Evolutionary conservation across 2,888 invertebrate species (phyloP).

Genomic region (Lepetodrilus schrolli): DNA sequence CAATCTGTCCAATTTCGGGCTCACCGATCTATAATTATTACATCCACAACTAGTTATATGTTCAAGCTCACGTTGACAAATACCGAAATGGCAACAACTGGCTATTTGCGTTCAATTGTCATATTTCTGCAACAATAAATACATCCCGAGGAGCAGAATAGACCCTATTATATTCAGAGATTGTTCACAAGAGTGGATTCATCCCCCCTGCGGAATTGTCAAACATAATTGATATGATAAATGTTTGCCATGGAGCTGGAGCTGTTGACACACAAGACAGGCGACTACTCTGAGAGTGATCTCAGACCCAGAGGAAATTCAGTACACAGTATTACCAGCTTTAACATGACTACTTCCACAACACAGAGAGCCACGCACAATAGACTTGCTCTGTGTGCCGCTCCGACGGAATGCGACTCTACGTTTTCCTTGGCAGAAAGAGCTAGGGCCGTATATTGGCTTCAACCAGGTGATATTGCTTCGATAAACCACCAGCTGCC

Average conservation of each 20-base stretch:
- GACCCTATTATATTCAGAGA: background rate
- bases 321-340: background rate
- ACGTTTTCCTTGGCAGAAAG: no score
- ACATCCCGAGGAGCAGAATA: background rate
- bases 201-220: background rate
- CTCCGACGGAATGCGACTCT: no score
- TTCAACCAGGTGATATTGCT: no score
- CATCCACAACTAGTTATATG: background rate
- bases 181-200: background rate
- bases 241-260: background rate
- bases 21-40: no score
- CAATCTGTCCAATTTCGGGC: no score
- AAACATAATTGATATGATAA: slow-evolving; percentile 25
- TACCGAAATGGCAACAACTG: background rate
- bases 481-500: background rate
- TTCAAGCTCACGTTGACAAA: background rate
- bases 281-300: background rate
- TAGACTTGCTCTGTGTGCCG: no score
- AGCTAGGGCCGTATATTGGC: no score
- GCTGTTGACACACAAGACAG: slow-evolving; percentile 1
- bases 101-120: background rate
- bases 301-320: background rate
- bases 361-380: no score
- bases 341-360: background rate
- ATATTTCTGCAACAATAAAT: slow-evolving; percentile 17